Percentiles rank a stretch among this genome's conserved stretches.
phyloP scores from a whole-genome alignment of 2,797 vertebrate species.

The Hephaestus fuliginosus region DNA sequence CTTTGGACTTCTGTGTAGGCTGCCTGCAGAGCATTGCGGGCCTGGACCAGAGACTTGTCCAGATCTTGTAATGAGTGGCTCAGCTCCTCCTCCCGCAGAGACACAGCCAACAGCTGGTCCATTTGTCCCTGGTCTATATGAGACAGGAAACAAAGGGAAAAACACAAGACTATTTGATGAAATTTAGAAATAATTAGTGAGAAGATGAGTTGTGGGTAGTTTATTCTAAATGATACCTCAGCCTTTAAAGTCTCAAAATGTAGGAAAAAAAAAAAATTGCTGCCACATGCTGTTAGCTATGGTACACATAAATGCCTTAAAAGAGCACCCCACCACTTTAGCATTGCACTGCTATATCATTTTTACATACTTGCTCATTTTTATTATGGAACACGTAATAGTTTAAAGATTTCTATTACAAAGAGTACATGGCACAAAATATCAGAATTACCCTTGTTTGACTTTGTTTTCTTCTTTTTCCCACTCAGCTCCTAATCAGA shows the following conservation, averaged over 20 bases:
- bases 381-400: background rate
- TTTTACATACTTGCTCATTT: no score
- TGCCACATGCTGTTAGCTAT: no score
- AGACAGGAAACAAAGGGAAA: background rate
- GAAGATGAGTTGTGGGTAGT: background rate
- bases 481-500: constrained; percentile 84
- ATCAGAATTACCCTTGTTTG: constrained; percentile 85
- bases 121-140: constrained; percentile 88
- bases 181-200: no score
- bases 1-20: constrained; percentile 92
- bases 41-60: constrained; percentile 88
- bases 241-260: background rate
- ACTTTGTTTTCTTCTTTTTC: constrained; percentile 90
- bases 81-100: constrained; percentile 92
- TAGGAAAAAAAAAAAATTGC: background rate
- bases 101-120: constrained; percentile 91
- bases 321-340: no score
- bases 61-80: constrained; percentile 88
- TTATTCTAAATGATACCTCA: background rate
- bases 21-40: constrained; percentile 88
- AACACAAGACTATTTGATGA: background rate
- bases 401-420: background rate
- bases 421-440: background rate
- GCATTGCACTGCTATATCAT: no score
- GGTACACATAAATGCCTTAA: no score